Percentiles rank a stretch among this genome's conserved stretches.
Evolutionary conservation across 2,797 vertebrate genomes (phyloP).

Genomic region (Xyrichtys novacula): DNA sequence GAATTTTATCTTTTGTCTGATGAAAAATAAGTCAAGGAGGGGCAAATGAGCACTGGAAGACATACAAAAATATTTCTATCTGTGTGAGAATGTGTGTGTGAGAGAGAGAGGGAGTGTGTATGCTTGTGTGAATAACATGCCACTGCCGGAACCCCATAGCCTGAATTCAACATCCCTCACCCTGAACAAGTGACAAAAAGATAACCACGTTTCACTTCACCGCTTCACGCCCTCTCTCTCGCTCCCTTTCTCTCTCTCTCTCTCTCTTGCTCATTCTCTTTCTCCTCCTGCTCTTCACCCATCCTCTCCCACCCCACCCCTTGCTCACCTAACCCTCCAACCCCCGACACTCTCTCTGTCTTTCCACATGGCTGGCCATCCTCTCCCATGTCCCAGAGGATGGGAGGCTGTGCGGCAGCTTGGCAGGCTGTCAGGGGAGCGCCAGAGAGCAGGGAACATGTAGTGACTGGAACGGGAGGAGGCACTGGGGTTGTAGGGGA

Average conservation of each 20-base stretch:
- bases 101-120: slow-evolving; percentile 18
- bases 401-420: slow-evolving; percentile 77
- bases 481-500: slow-evolving; percentile 5
- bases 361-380: slow-evolving; percentile 84
- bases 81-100: slow-evolving; percentile 15
- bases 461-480: slow-evolving; percentile 78
- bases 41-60: slow-evolving; percentile 70
- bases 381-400: slow-evolving; percentile 80
- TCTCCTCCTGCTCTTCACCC: slow-evolving; percentile 47
- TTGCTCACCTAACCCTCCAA: slow-evolving; percentile 42
- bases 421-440: slow-evolving; percentile 83
- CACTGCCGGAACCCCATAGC: slow-evolving; percentile 61
- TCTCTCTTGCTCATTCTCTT: slow-evolving; percentile 41
- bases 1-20: slow-evolving; percentile 68
- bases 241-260: slow-evolving; percentile 23
- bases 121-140: slow-evolving; percentile 65
- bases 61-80: slow-evolving; percentile 55
- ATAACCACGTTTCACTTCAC: slow-evolving; percentile 83
- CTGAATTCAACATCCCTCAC: slow-evolving; percentile 78
- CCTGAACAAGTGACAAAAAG: slow-evolving; percentile 83
- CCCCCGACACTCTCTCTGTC: slow-evolving; percentile 51
- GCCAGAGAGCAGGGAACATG: slow-evolving; percentile 78
- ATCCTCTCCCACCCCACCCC: not conserved
- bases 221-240: slow-evolving; percentile 70
- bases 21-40: slow-evolving; percentile 73